Percentiles rank a stretch among this genome's conserved stretches.
Conservation (phyloP, 2,113 vertebrate genomes). For the Dipodomys ordii region DNA sequence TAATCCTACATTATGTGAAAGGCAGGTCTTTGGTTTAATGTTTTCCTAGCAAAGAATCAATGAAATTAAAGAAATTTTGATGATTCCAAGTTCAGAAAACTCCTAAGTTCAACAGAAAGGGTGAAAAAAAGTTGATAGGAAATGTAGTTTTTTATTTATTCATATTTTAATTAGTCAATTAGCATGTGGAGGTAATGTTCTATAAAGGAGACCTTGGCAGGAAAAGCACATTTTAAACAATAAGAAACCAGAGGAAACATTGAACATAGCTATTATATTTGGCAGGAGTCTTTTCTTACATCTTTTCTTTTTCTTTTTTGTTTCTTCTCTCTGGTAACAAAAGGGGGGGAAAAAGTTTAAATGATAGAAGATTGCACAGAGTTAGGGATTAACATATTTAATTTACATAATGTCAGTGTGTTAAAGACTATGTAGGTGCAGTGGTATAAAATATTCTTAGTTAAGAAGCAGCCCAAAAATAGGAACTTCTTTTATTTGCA, state of each 20-base stretch:
- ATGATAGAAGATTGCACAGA: constrained; percentile 71
- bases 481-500: constrained; percentile 73
- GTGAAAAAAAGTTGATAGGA: constrained; percentile 70
- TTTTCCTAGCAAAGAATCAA: constrained; percentile 26
- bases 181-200: constrained; percentile 67
- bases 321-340: constrained; percentile 74
- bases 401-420: constrained; percentile 84
- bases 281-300: constrained; percentile 75
- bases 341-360: constrained; percentile 61
- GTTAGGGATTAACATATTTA: constrained; percentile 79
- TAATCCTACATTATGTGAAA: not conserved
- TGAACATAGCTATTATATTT: constrained; percentile 77
- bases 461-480: constrained; percentile 78
- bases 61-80: constrained; percentile 29
- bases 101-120: constrained; percentile 69
- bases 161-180: constrained; percentile 81
- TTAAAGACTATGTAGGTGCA: constrained; percentile 77
- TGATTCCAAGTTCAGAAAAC: constrained; percentile 59
- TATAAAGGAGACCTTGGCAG: constrained; percentile 66
- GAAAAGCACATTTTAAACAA: constrained; percentile 78
- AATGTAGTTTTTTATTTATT: constrained; percentile 72
- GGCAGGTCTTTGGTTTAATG: not conserved
- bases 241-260: constrained; percentile 55
- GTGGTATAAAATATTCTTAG: constrained; percentile 79
- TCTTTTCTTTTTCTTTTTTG: constrained; percentile 60